phyloP scores from a whole-genome alignment of 2,797 vertebrate genomes.

The Squalus acanthias region DNA sequence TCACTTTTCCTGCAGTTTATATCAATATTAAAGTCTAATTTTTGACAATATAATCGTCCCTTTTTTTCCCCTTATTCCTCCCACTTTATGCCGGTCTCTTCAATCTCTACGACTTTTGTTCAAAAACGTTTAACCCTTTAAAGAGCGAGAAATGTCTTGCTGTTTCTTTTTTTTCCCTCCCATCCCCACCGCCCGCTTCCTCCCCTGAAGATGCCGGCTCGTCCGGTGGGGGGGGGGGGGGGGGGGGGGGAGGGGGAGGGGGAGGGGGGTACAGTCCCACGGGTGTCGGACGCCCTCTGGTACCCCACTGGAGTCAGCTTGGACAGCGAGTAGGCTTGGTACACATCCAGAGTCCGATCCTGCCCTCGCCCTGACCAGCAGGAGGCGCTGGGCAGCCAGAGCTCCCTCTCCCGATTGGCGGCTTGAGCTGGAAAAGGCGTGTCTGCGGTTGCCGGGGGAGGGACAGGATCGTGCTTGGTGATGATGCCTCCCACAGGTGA shows the following conservation, averaged over 20 bases:
- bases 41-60: conserved; percentile 4
- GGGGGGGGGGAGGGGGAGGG: no score
- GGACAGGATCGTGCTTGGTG: not conserved
- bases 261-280: not conserved
- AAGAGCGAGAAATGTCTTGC: not conserved
- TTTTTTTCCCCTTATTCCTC: not conserved
- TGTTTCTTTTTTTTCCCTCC: not conserved
- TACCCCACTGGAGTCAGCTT: not conserved
- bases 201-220: not conserved
- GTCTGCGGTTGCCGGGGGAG: no score
- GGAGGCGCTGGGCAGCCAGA: not conserved
- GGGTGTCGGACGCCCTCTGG: not conserved
- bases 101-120: not conserved
- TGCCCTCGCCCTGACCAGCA: not conserved
- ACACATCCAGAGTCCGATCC: not conserved
- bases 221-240: not conserved
- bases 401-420: no score
- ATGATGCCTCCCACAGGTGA: not conserved
- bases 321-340: not conserved
- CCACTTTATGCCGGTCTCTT: not conserved
- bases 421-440: not conserved
- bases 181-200: not conserved
- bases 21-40: conserved; percentile 18
- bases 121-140: not conserved
- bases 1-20: not conserved